These are phyloP conservation scores for Drosophila monieri DNA, from an alignment of 2,888 invertebrate species.

Conservation along the genomic window DNA sequence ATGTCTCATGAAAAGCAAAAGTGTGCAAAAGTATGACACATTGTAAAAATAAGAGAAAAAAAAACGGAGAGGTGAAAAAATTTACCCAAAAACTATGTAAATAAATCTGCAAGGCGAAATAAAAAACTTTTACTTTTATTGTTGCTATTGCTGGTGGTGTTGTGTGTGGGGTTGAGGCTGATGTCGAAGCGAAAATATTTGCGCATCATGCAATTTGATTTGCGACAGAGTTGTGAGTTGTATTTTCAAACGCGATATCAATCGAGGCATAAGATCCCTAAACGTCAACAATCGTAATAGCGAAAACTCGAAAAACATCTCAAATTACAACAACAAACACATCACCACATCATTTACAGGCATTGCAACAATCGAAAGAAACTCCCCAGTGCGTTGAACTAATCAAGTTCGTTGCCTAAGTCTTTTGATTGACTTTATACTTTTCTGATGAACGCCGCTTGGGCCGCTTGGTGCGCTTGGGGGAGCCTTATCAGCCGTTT, in stretches of 20 bases:
- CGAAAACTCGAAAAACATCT: constrained; percentile 30
- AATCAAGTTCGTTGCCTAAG: constrained; percentile 69
- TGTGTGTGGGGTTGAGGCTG: constrained; percentile 12
- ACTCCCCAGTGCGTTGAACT: constrained; percentile 50
- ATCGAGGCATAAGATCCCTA: constrained; percentile 13
- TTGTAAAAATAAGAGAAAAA: constrained; percentile 38
- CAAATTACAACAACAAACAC: constrained; percentile 8
- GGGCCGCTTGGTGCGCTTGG: constrained; percentile 1
- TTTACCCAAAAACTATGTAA: constrained; percentile 49
- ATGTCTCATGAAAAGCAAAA: constrained; percentile 68
- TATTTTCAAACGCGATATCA: constrained; percentile 48
- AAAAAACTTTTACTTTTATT: constrained; percentile 74
- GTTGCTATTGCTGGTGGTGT: constrained; percentile 2
- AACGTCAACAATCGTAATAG: constrained; percentile 24
- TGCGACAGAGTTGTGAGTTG: constrained; percentile 52
- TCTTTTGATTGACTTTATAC: constrained; percentile 46
- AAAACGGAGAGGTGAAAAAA: constrained; percentile 13
- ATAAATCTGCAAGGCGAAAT: constrained; percentile 53
- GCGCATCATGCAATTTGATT: constrained; percentile 78
- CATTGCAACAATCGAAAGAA: background rate
- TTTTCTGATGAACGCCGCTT: constrained; percentile 5
- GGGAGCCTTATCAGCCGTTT: constrained; percentile 47
- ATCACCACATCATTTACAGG: background rate
- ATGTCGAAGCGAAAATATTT: constrained; percentile 53
- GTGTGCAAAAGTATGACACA: constrained; percentile 64